These are phyloP conservation scores for Typhlichthys eigenmanni DNA, from an alignment of 2,797 vertebrate species.

Conservation along the genomic window DNA sequence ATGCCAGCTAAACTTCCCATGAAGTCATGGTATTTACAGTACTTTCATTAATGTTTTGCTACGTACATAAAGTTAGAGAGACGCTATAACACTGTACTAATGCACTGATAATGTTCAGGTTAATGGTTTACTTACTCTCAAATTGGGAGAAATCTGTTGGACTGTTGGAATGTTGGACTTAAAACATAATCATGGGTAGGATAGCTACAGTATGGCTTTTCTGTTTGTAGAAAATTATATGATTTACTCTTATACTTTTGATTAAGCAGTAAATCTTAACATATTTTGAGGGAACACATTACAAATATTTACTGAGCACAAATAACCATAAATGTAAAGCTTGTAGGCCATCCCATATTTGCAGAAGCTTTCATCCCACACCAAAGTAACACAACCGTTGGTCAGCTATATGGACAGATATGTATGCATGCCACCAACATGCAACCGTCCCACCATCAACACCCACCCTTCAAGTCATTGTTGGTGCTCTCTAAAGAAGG, in stretches of 20 bases:
- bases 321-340: slow-evolving; percentile 23
- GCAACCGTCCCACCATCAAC: slow-evolving; percentile 52
- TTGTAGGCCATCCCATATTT: slow-evolving; percentile 21
- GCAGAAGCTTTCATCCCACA: slow-evolving; percentile 20
- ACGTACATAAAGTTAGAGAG: not conserved
- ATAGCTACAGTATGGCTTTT: too few species aligned
- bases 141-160: not conserved
- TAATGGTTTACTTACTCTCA: slow-evolving; percentile 16
- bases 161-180: too few species aligned
- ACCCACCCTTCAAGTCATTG: slow-evolving; percentile 49
- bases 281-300: too few species aligned
- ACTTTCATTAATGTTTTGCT: slow-evolving; percentile 50
- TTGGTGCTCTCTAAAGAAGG: slow-evolving; percentile 54
- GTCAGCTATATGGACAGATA: slow-evolving; percentile 26
- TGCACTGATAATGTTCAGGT: slow-evolving; percentile 9
- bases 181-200: too few species aligned
- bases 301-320: slow-evolving; percentile 13
- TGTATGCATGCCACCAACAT: slow-evolving; percentile 55
- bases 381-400: slow-evolving; percentile 8
- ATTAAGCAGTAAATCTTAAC: too few species aligned
- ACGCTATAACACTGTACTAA: slow-evolving; percentile 3
- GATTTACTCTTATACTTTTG: too few species aligned
- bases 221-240: too few species aligned
- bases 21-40: slow-evolving; percentile 53
- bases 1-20: slow-evolving; percentile 50